These are phyloP conservation scores for Cryptocephalus moraei DNA, from an alignment of 2,888 invertebrate species.

Conservation along the genomic window DNA sequence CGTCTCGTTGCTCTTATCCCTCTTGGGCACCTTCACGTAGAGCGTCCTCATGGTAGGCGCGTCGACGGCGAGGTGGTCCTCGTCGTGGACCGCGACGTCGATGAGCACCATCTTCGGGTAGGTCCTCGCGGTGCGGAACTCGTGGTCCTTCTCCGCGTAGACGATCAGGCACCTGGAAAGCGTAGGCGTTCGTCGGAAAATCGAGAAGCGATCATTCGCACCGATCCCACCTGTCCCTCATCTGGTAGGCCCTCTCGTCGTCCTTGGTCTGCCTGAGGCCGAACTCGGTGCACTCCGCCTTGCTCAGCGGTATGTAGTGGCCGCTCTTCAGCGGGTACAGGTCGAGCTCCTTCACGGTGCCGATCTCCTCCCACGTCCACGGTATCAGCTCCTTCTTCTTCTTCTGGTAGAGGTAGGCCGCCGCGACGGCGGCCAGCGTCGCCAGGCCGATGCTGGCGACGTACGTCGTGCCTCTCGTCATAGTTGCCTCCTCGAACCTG, in stretches of 20 bases:
- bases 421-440: constrained; percentile 17
- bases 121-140: constrained; percentile 37
- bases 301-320: constrained; percentile 26
- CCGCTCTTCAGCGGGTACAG: constrained; percentile 37
- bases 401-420: constrained; percentile 19
- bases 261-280: constrained; percentile 26
- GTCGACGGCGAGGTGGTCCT: constrained; percentile 35
- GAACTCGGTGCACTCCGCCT: constrained; percentile 27
- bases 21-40: constrained; percentile 35
- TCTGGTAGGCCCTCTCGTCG: constrained; percentile 19
- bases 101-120: constrained; percentile 40
- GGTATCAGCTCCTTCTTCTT: constrained; percentile 25
- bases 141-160: constrained; percentile 34
- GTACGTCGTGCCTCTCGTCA: constrained; percentile 8
- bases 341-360: constrained; percentile 28
- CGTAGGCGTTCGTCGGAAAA: constrained; percentile 1
- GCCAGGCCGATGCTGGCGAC: constrained; percentile 15
- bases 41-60: constrained; percentile 39
- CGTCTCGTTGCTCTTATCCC: constrained; percentile 14
- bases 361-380: constrained; percentile 30
- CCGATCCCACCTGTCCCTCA: constrained; percentile 28
- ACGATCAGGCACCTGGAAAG: constrained; percentile 36
- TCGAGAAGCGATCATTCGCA: not conserved
- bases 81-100: constrained; percentile 34
- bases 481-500: not conserved